These are phyloP conservation scores for Zosterops japonicus DNA, from an alignment of 2,113 vertebrate genomes.

Conservation along the genomic window DNA sequence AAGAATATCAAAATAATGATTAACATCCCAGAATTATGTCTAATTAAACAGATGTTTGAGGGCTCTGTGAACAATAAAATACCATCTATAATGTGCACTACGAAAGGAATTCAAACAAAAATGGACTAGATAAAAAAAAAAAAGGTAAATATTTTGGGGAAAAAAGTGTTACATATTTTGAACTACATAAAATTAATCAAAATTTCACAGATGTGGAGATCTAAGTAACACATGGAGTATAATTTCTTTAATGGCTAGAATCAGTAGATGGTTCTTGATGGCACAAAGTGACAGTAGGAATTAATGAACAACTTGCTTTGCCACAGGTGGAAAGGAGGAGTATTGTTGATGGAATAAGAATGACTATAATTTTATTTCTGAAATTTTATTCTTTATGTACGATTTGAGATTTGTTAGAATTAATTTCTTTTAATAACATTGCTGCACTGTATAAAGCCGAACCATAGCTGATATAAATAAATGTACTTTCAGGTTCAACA, in stretches of 20 bases:
- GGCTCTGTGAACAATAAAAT: neutral
- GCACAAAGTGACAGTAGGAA: neutral
- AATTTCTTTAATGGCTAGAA: neutral
- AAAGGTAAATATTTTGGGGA: fast-evolving
- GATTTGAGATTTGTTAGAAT: neutral
- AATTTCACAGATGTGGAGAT: neutral
- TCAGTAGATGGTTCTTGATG: neutral
- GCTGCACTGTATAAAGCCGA: neutral
- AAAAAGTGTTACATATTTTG: neutral
- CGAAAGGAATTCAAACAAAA: neutral
- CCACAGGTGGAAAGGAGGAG: neutral
- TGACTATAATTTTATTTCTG: neutral
- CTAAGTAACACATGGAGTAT: neutral
- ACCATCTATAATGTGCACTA: neutral
- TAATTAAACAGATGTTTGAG: neutral
- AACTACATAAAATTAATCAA: neutral
- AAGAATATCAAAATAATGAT: neutral
- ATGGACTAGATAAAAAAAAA: neutral
- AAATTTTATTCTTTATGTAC: neutral
- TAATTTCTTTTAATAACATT: fast-evolving
- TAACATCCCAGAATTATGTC: neutral
- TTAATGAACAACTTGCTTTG: neutral
- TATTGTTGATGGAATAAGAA: neutral
- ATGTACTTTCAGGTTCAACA: neutral
- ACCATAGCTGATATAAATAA: neutral